Percentiles rank a stretch among this genome's conserved stretches.
phyloP scores from a whole-genome alignment of 1,140 invertebrate species.

The Drosophila sp. region DNA sequence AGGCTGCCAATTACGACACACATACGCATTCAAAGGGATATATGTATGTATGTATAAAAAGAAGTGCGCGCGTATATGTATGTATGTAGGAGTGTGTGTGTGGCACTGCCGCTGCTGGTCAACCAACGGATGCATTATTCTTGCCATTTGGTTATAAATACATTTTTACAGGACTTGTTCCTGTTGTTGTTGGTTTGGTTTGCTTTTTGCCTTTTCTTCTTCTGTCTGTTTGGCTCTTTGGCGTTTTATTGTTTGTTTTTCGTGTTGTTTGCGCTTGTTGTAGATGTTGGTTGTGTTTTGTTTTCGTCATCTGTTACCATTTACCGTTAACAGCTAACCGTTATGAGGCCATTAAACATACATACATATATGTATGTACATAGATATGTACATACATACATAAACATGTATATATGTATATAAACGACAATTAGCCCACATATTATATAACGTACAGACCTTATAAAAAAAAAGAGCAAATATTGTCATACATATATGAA shows the following conservation, averaged over 20 bases:
- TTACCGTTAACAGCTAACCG: constrained; percentile 12
- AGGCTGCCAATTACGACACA: constrained; percentile 67
- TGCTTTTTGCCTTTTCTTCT: constrained; percentile 8
- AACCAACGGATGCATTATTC: constrained; percentile 39
- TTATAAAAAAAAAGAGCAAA: neutral
- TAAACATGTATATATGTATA: neutral
- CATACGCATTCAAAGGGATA: constrained; percentile 32
- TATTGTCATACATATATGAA: too few species aligned
- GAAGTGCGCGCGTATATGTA: neutral
- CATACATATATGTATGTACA: neutral
- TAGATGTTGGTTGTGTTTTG: constrained; percentile 7
- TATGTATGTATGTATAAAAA: neutral
- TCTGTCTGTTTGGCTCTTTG: neutral
- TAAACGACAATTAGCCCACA: constrained; percentile 9
- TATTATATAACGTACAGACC: neutral
- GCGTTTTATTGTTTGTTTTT: constrained; percentile 3
- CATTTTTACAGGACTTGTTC: constrained; percentile 29
- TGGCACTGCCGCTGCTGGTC: constrained; percentile 36
- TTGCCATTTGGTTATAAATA: constrained; percentile 55
- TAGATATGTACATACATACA: neutral
- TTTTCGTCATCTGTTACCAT: constrained; percentile 13
- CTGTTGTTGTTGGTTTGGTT: constrained; percentile 7
- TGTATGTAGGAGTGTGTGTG: neutral
- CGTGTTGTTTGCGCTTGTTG: constrained; percentile 5
- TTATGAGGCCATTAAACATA: constrained; percentile 10